Evolutionary conservation across 2,888 invertebrate species (phyloP).

Genomic region (Drosophila trichaetosa): DNA sequence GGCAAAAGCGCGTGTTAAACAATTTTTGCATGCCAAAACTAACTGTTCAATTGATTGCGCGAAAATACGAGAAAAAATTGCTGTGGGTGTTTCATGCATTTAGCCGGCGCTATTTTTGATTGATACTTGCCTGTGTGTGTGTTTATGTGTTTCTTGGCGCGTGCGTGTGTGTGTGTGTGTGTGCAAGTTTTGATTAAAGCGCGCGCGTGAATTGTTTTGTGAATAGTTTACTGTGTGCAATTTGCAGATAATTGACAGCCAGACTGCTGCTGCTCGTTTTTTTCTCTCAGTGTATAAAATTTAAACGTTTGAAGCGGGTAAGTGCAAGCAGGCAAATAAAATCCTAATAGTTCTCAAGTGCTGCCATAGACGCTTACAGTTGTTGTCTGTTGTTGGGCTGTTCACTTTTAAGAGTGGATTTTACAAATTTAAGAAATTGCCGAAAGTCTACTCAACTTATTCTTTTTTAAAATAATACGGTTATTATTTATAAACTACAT

Average conservation of each 20-base stretch:
- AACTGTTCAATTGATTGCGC: conserved; percentile 54
- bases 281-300: conserved; percentile 9
- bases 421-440: neutral
- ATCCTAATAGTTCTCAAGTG: conserved; percentile 1
- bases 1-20: conserved; percentile 52
- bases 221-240: conserved; percentile 58
- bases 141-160: conserved; percentile 21
- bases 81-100: conserved; percentile 58
- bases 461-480: neutral
- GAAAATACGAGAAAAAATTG: conserved; percentile 24
- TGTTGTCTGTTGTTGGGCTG: conserved; percentile 7
- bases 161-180: conserved; percentile 4
- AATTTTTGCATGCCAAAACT: conserved; percentile 24
- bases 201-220: conserved; percentile 65
- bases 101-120: conserved; percentile 63
- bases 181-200: conserved; percentile 62
- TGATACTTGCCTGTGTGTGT: conserved; percentile 52
- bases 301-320: conserved; percentile 41
- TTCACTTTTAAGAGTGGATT: conserved; percentile 55
- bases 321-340: conserved; percentile 23
- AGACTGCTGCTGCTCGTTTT: conserved; percentile 7
- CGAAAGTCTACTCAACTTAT: neutral
- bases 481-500: neutral
- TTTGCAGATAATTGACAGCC: conserved; percentile 56
- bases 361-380: conserved; percentile 7